phyloP scores from a whole-genome alignment of 1,140 invertebrate genomes.

The Nilaparvata lugens region DNA sequence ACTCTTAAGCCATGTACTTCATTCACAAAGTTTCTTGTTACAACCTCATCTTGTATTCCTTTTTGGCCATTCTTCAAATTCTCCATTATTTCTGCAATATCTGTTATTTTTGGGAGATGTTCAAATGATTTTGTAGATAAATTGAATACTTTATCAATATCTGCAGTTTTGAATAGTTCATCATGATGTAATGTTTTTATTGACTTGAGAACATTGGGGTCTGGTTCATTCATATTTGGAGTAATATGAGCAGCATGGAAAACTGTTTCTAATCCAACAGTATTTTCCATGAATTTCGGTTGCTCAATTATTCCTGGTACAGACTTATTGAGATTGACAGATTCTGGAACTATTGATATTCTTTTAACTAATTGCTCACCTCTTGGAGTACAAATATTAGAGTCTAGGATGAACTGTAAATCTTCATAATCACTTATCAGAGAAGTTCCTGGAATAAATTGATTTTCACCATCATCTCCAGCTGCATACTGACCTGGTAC shows the following conservation, averaged over 20 bases:
- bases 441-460: conserved; percentile 45
- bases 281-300: conserved; percentile 38
- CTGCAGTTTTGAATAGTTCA: conserved; percentile 43
- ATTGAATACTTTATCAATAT: conserved; percentile 46
- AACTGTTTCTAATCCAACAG: conserved; percentile 47
- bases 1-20: conserved; percentile 51
- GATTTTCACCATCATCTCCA: conserved; percentile 12
- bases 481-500: conserved; percentile 56
- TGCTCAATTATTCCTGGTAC: conserved; percentile 31
- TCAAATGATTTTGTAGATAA: conserved; percentile 39
- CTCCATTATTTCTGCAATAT: conserved; percentile 51
- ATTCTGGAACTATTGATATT: too few species aligned
- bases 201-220: conserved; percentile 35
- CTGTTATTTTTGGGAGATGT: conserved; percentile 47
- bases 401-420: conserved; percentile 50
- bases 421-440: conserved; percentile 39
- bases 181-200: conserved; percentile 40
- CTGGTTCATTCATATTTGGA: conserved; percentile 43
- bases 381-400: conserved; percentile 50
- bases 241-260: conserved; percentile 49
- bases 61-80: conserved; percentile 35
- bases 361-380: conserved; percentile 57
- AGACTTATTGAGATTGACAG: conserved; percentile 33
- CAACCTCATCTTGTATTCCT: conserved; percentile 37
- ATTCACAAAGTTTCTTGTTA: conserved; percentile 40